A percentile compares a stretch with the other conserved stretches of the same genome.
Conservation (phyloP, 2,888 invertebrate genomes). For the Eilema sororculum region DNA sequence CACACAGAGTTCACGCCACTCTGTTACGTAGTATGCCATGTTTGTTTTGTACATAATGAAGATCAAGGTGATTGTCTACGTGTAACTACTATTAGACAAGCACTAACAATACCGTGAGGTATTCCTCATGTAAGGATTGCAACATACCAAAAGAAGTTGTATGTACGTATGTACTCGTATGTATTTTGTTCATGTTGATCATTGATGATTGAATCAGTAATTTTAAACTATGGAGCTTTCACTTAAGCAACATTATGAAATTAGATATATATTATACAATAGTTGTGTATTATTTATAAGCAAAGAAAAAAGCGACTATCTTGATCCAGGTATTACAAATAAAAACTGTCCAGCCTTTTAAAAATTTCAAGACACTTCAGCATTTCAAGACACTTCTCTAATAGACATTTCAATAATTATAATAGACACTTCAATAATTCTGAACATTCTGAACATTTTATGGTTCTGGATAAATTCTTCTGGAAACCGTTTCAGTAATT, state of each 20-base stretch:
- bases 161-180: background rate
- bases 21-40: slow-evolving; percentile 16
- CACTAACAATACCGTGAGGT: slow-evolving; percentile 22
- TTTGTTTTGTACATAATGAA: slow-evolving; percentile 34
- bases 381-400: no score
- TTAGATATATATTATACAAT: background rate
- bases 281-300: background rate
- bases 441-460: no score
- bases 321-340: no score
- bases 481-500: no score
- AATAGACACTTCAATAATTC: no score
- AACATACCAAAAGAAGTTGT: background rate
- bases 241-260: background rate
- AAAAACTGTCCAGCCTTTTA: no score
- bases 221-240: no score
- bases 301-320: no score
- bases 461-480: no score
- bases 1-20: slow-evolving; percentile 11
- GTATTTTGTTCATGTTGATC: background rate
- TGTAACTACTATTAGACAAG: slow-evolving; percentile 7
- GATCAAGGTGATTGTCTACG: slow-evolving; percentile 24
- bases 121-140: background rate
- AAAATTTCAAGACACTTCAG: no score
- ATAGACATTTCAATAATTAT: no score
- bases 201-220: no score